phyloP scores from a whole-genome alignment of 1,140 invertebrate species.

The Eueides isabella region DNA sequence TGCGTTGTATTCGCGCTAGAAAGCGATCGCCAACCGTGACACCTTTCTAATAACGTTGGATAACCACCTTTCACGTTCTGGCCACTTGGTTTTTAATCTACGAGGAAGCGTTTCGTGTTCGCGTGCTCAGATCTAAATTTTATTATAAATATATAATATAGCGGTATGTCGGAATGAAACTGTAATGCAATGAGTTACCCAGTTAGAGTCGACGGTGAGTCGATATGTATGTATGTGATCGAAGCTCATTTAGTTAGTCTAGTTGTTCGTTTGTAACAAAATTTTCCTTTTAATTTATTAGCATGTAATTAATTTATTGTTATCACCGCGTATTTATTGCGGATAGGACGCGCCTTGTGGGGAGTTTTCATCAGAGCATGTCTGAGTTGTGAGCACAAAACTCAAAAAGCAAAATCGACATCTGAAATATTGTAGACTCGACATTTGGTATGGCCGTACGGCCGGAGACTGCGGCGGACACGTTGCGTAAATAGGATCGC shows the following conservation, averaged over 20 bases:
- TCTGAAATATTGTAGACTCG: constrained; percentile 66
- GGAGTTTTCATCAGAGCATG: constrained; percentile 74
- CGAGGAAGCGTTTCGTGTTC: constrained; percentile 69
- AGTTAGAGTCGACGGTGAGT: constrained; percentile 24
- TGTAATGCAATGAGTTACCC: constrained; percentile 29
- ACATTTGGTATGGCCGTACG: constrained; percentile 38
- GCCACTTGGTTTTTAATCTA: constrained; percentile 68
- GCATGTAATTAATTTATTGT: constrained; percentile 60
- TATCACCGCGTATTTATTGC: constrained; percentile 67
- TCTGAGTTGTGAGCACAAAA: constrained; percentile 80
- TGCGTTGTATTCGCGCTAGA: constrained; percentile 80
- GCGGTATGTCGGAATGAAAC: constrained; percentile 32
- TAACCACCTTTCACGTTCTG: constrained; percentile 79
- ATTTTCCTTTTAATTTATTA: constrained; percentile 69
- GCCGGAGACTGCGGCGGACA: constrained; percentile 28
- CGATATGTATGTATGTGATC: constrained; percentile 59
- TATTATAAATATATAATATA: constrained; percentile 39
- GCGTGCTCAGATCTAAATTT: constrained; percentile 62
- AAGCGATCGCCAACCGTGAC: constrained; percentile 76
- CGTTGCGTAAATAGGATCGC: constrained; percentile 43
- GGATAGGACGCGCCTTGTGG: constrained; percentile 59
- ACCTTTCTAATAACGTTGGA: constrained; percentile 80
- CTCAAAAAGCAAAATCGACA: constrained; percentile 74
- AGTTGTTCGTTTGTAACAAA: constrained; percentile 44
- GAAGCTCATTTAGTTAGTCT: constrained; percentile 65